Percentiles rank a stretch among this genome's conserved stretches.
These are phyloP conservation scores for Bettongia penicillata DNA, from an alignment of 2,113 vertebrate genomes.

Conservation along the genomic window DNA sequence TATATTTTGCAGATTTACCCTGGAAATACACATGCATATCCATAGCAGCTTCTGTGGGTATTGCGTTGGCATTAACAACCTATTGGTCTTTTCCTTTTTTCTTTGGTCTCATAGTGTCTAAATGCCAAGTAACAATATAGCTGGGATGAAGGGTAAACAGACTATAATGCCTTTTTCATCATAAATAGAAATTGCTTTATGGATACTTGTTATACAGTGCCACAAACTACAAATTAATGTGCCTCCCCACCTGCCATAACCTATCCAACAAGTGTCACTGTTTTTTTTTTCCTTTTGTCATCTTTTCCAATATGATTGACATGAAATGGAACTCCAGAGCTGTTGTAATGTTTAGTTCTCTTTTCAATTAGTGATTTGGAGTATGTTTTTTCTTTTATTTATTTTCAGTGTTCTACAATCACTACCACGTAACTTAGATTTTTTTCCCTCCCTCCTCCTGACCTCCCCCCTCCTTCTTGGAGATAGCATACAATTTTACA, in stretches of 20 bases:
- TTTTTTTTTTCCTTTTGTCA: too few relatives aligned
- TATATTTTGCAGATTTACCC: too few relatives aligned
- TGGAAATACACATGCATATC: too few relatives aligned
- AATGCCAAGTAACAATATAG: background rate
- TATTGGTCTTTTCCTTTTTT: background rate
- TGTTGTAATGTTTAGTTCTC: background rate
- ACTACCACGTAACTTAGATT: too few relatives aligned
- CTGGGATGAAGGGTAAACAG: background rate
- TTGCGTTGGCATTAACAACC: too few relatives aligned
- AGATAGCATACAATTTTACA: too few relatives aligned
- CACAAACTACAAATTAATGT: background rate
- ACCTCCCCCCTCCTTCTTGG: too few relatives aligned
- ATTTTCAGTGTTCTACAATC: too few relatives aligned
- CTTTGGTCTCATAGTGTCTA: background rate
- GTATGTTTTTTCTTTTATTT: background rate
- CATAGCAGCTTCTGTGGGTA: too few relatives aligned
- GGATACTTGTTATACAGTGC: background rate
- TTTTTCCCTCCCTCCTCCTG: too few relatives aligned
- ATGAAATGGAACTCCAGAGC: background rate
- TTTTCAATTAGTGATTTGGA: background rate
- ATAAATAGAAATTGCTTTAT: background rate
- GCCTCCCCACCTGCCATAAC: too few relatives aligned
- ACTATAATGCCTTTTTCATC: background rate
- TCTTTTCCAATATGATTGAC: background rate
- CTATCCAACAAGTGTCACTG: too few relatives aligned